phyloP scores from a whole-genome alignment of 53 echinoderm and acorn worm species.

The Astropecten irregularis region DNA sequence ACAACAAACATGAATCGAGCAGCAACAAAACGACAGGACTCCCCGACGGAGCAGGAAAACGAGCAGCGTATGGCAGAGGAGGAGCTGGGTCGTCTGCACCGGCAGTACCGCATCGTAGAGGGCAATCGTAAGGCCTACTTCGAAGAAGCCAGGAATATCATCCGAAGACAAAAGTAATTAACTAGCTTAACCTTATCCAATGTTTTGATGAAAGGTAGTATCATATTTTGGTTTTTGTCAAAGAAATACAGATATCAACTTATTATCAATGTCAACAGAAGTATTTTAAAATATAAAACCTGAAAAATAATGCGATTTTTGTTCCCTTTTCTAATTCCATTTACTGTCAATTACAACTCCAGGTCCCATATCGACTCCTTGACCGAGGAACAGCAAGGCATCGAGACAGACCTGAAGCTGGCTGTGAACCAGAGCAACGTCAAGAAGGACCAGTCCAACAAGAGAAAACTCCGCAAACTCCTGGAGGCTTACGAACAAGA shows the following conservation, averaged over 20 bases:
- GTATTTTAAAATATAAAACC: too few relatives aligned
- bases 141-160: constrained; percentile 91
- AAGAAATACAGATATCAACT: background rate
- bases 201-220: too few relatives aligned
- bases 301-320: too few relatives aligned
- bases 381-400: constrained; percentile 69
- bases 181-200: background rate
- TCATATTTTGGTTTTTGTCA: too few relatives aligned
- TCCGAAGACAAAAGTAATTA: constrained; percentile 94
- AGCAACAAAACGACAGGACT: constrained; percentile 38
- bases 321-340: too few relatives aligned
- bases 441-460: constrained; percentile 64
- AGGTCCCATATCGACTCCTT: constrained; percentile 78
- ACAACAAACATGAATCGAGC: constrained; percentile 50
- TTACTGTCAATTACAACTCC: too few relatives aligned
- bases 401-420: constrained; percentile 79
- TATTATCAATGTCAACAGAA: background rate
- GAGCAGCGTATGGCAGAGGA: constrained; percentile 84
- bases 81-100: constrained; percentile 78
- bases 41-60: constrained; percentile 65
- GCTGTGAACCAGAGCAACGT: constrained; percentile 67
- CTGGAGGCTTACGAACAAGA: constrained; percentile 35
- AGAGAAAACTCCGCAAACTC: constrained; percentile 32
- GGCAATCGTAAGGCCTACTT: constrained; percentile 85
- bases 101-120: constrained; percentile 93